Evolutionary conservation across 2,888 invertebrate species (phyloP), one percentile per base, ranked within the genome.

Genomic region (Lamellibrachia columna): DNA sequence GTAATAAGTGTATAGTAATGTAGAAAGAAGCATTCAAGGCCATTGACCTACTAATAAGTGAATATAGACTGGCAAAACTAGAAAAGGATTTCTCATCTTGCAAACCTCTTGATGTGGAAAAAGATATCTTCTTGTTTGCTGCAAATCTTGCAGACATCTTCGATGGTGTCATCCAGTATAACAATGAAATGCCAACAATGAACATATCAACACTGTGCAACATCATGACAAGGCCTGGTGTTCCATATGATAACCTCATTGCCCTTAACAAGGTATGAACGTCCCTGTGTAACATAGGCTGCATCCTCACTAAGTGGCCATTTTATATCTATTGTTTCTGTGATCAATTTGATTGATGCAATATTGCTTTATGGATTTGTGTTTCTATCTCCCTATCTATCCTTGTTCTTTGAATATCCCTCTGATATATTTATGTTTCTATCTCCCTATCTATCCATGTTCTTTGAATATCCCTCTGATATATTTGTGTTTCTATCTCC

Each of bases 111-210:
- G 92, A 92, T n/a, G 75, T 90, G 1, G 91, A 93, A 22, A 91
- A 92, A 15, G 95, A 95, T 93, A 92, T 93, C 8, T 94, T 94
- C 53, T 92, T 93, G 91, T 94, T 95, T 93, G 95, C 93, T 4
- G 93, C 94, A 11, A 95, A 95, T 91, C 92, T 95, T n/a, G 95
- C 95, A n/a, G 95, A 94, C 52, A 91, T 93, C 91, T 93, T 95
- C 91, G 93, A 93, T 94, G 94, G 94, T 6, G 93, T 94, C 15
- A 94, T 95, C 40, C 95, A 95, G 92, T 95, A 95, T 92, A 95
- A 95, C 93, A 94, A 94, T 90, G 94, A 94, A 91, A 91, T 93
- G 0, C n/a, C 90, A n/a, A 93, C 55, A 28, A 91, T 94, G 90
- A 94, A 94, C 92, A 93, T 95, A 58, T 92, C 93, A 9, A 90